Conservation (phyloP, 2,888 invertebrate species). For the Euplexia lucipara region DNA sequence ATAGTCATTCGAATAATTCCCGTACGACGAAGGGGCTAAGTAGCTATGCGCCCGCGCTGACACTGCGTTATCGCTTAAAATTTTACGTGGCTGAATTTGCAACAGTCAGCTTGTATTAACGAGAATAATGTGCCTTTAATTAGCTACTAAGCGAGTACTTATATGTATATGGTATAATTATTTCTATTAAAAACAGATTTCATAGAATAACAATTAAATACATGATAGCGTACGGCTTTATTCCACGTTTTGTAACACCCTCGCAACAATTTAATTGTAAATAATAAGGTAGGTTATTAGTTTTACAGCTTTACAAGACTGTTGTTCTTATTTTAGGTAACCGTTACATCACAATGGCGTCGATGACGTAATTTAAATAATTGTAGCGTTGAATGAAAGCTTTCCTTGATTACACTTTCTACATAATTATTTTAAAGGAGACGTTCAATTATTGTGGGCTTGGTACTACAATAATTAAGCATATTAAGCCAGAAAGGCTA, state of each 20-base stretch:
- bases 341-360: constrained; percentile 71
- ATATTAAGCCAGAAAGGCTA: too few species aligned
- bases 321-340: constrained; percentile 76
- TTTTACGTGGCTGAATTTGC: constrained; percentile 42
- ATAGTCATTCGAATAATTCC: constrained; percentile 46
- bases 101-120: constrained; percentile 49
- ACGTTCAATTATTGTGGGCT: too few species aligned
- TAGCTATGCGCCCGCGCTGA: constrained; percentile 18
- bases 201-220: constrained; percentile 33
- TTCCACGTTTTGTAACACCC: constrained; percentile 64
- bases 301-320: constrained; percentile 79
- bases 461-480: too few species aligned
- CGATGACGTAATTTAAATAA: constrained; percentile 35
- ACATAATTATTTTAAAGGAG: constrained; percentile 31
- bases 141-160: constrained; percentile 74
- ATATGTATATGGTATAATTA: constrained; percentile 59
- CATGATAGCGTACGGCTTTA: constrained; percentile 47
- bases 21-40: constrained; percentile 10
- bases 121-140: constrained; percentile 79
- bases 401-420: constrained; percentile 49
- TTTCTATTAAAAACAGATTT: constrained; percentile 48
- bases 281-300: constrained; percentile 58
- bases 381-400: constrained; percentile 34
- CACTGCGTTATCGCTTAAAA: constrained; percentile 15
- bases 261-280: constrained; percentile 61